phyloP scores from a whole-genome alignment of 2,113 vertebrate genomes.

The Salvelinus alpinus region DNA sequence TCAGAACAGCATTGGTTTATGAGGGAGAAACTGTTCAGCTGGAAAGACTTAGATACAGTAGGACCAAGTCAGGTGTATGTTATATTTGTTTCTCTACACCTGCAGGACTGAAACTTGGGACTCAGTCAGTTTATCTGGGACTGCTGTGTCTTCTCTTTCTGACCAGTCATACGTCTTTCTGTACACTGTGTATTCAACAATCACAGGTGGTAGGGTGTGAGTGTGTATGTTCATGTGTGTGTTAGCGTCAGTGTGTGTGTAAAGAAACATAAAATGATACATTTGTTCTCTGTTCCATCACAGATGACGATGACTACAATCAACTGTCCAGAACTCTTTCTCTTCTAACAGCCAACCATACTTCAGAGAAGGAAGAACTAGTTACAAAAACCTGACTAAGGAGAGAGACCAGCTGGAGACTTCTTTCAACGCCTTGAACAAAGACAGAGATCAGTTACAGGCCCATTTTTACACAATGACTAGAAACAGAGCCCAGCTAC shows the following conservation, averaged over 20 bases:
- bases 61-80: background rate
- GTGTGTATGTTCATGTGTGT: background rate
- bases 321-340: background rate
- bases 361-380: background rate
- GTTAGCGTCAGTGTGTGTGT: background rate
- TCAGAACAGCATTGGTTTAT: background rate
- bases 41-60: background rate
- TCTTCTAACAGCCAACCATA: background rate
- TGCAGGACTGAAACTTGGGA: background rate
- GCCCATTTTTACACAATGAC: background rate
- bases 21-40: background rate
- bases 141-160: background rate
- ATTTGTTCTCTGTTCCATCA: background rate
- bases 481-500: background rate
- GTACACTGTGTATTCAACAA: background rate
- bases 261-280: background rate
- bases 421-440: background rate
- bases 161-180: no score
- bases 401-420: background rate
- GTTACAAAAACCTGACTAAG: background rate
- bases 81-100: background rate
- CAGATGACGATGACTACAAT: background rate
- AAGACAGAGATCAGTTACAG: background rate
- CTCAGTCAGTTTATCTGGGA: background rate
- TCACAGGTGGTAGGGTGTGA: background rate